phyloP scores from a whole-genome alignment of 2,888 invertebrate genomes.

The Anaspis maculata region DNA sequence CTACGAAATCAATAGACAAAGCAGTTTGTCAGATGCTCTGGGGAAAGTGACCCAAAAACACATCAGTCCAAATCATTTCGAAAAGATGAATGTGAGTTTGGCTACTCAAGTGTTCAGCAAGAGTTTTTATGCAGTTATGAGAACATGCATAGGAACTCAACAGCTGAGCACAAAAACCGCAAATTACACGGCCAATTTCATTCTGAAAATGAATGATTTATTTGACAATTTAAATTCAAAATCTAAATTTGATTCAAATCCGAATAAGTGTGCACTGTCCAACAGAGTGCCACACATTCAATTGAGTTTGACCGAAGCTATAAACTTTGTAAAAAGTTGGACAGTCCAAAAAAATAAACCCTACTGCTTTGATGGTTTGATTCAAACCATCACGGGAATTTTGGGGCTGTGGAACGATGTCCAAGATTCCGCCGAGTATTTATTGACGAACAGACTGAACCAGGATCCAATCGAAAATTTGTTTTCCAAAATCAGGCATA shows the following conservation, averaged over 20 bases:
- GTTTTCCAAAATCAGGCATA: neutral
- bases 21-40: neutral
- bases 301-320: neutral
- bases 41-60: constrained; percentile 2
- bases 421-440: neutral
- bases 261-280: neutral
- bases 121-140: neutral
- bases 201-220: neutral
- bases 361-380: neutral
- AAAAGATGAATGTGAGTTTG: constrained; percentile 6
- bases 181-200: neutral
- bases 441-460: neutral
- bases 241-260: neutral
- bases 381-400: neutral
- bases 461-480: neutral
- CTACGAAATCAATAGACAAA: neutral
- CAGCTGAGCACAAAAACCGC: neutral
- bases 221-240: constrained; percentile 1
- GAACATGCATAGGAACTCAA: neutral
- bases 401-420: neutral
- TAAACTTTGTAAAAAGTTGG: neutral
- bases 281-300: neutral
- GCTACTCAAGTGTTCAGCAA: constrained; percentile 5
- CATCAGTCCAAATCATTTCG: constrained; percentile 2
- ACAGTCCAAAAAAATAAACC: neutral